phyloP scores from a whole-genome alignment of 2,113 vertebrate genomes.

The cattle (Bos taurus) region ARS-UCD2.0 NC_037356.1:30378501-30379000 shows the following conservation, averaged over 20 bases:
- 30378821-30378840: background rate
- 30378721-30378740: conserved; percentile 60
- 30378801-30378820: background rate
- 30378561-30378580: background rate
- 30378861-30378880: background rate
- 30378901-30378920: background rate
- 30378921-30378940: background rate
- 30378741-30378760: conserved; percentile 46
- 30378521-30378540: background rate
- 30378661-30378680: conserved; percentile 24
- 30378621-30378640: conserved; percentile 2
- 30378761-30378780: conserved; percentile 30
- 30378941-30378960: background rate
- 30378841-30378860: background rate
- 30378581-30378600: conserved; percentile 4
- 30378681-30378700: conserved; percentile 49
- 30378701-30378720: conserved; percentile 29
- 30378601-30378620: conserved; percentile 47
- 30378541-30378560: background rate
- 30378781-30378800: background rate
- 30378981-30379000: background rate
- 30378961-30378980: background rate
- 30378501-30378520: background rate
- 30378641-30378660: conserved; percentile 52
- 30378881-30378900: background rate